Percentiles rank a stretch among this genome's conserved stretches.
phyloP scores from a whole-genome alignment of 2,888 invertebrate genomes.

The Nudaria mundana region DNA sequence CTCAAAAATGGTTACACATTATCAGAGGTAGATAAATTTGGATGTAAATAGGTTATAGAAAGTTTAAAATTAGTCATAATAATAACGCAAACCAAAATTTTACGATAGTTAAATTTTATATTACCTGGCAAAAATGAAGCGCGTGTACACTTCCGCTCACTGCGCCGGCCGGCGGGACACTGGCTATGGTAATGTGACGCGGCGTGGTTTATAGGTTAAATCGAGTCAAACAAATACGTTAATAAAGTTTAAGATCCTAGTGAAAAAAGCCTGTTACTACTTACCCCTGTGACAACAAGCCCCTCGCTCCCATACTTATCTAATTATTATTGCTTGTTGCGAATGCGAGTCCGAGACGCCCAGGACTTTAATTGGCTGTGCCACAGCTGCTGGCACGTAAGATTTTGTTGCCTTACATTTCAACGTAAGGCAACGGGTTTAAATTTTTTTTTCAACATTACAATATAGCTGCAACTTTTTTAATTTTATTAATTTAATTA shows the following conservation, averaged over 20 bases:
- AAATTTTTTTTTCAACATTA: no score
- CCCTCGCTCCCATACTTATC: no score
- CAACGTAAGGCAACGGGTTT: no score
- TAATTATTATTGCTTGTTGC: no score
- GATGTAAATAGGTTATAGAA: conserved; percentile 4
- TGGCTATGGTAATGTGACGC: conserved; percentile 7
- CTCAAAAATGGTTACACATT: conserved; percentile 3
- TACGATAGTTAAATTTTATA: conserved; percentile 10
- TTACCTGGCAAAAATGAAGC: background rate
- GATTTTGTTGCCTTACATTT: no score
- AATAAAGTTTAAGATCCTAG: conserved; percentile 3
- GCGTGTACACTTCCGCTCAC: conserved; percentile 3
- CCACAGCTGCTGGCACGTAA: no score
- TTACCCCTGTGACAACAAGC: conserved; percentile 6
- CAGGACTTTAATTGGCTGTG: no score
- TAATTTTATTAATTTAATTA: no score
- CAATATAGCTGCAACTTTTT: no score
- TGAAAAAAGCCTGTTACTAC: conserved; percentile 3
- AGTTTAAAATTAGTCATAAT: conserved; percentile 13
- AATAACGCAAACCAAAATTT: conserved; percentile 14
- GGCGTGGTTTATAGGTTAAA: conserved; percentile 7
- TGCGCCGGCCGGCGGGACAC: conserved; percentile 1
- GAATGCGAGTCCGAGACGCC: no score
- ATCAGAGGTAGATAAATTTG: conserved; percentile 2
- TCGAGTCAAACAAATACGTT: conserved; percentile 4